phyloP scores from a whole-genome alignment of 2,113 vertebrate species.

The Mystacornis crossleyi region DNA sequence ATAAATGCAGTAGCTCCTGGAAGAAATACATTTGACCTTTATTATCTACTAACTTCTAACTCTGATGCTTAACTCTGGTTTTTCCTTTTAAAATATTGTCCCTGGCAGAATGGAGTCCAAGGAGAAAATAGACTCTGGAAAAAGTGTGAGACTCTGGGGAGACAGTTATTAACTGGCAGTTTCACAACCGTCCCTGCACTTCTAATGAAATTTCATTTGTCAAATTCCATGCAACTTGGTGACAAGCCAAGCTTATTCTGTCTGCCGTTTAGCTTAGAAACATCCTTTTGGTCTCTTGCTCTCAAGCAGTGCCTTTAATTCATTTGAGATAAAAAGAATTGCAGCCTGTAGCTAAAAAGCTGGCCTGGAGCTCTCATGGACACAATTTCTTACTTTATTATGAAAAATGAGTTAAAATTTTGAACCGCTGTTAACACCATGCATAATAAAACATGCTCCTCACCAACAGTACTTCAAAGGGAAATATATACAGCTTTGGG shows the following conservation, averaged over 20 bases:
- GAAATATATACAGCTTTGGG: background rate
- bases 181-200: background rate
- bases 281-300: conserved; percentile 14
- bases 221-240: conserved; percentile 7
- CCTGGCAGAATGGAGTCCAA: background rate
- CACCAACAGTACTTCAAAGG: conserved; percentile 1
- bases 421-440: background rate
- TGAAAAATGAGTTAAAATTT: conserved; percentile 15
- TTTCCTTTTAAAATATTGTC: conserved; percentile 18
- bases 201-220: conserved; percentile 55
- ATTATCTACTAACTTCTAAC: conserved; percentile 7
- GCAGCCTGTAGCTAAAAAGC: background rate
- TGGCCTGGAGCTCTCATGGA: background rate
- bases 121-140: conserved; percentile 25
- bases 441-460: background rate
- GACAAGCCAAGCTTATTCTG: conserved; percentile 36
- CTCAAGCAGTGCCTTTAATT: background rate
- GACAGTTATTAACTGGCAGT: conserved; percentile 47
- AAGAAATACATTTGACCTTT: conserved; percentile 38
- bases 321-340: background rate
- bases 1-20: conserved; percentile 44
- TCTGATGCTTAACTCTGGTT: background rate
- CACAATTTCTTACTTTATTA: background rate
- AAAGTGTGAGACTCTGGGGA: conserved; percentile 27
- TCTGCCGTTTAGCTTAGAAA: conserved; percentile 41